These are phyloP conservation scores for Philotrypesis tridentata DNA, from an alignment of 1,140 invertebrate species.

Conservation along the genomic window DNA sequence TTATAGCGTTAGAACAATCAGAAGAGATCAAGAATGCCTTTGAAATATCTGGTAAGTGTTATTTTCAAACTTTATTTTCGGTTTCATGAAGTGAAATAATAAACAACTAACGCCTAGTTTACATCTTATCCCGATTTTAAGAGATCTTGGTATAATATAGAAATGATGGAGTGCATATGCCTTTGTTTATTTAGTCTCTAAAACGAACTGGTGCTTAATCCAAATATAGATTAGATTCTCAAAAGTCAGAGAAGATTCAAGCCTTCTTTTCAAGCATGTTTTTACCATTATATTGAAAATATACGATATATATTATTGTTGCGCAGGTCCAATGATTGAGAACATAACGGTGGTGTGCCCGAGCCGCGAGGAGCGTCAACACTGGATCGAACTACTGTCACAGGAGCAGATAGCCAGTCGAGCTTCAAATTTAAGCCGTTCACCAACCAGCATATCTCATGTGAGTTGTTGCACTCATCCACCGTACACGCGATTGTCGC, in stretches of 20 bases:
- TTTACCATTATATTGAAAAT: no score
- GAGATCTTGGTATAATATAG: background rate
- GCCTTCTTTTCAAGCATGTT: no score
- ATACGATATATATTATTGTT: slow-evolving; percentile 16
- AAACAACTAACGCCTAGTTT: background rate
- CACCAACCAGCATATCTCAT: slow-evolving; percentile 58
- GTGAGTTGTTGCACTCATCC: slow-evolving; percentile 72
- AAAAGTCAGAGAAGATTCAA: background rate
- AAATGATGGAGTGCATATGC: background rate
- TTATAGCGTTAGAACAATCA: slow-evolving; percentile 84
- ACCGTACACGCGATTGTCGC: slow-evolving; percentile 78
- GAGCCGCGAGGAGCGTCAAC: slow-evolving; percentile 86
- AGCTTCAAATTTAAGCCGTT: slow-evolving; percentile 5
- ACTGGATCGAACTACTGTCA: slow-evolving; percentile 88
- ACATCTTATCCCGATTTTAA: background rate
- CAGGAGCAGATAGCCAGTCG: slow-evolving; percentile 77
- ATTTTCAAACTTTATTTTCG: background rate
- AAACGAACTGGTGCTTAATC: background rate
- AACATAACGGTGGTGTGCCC: slow-evolving; percentile 90
- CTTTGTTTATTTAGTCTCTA: background rate
- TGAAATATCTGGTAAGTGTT: slow-evolving; percentile 84
- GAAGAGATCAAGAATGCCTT: slow-evolving; percentile 91
- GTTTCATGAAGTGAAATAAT: background rate
- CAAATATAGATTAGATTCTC: background rate
- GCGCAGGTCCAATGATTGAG: slow-evolving; percentile 89